phyloP scores from a whole-genome alignment of 2,888 invertebrate species.

The Sinohyriopsis cumingii region DNA sequence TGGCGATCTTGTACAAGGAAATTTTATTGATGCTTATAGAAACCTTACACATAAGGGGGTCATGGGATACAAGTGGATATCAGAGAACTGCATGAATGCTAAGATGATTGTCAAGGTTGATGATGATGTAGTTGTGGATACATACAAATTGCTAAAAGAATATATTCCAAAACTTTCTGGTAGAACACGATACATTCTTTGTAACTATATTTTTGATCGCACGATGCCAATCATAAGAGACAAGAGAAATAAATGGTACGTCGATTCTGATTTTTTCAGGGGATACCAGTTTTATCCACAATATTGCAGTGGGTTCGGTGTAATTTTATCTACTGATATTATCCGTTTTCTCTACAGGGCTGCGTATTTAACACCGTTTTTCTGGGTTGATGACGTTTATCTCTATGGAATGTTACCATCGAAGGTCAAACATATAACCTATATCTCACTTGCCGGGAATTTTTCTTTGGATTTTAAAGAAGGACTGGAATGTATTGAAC shows the following conservation, averaged over 20 bases:
- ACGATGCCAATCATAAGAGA: slow-evolving; percentile 33
- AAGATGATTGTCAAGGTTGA: slow-evolving; percentile 47
- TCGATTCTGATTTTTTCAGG: slow-evolving; percentile 21
- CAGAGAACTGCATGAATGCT: slow-evolving; percentile 43
- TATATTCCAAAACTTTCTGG: slow-evolving; percentile 18
- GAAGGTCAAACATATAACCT: slow-evolving; percentile 24
- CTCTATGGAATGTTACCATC: slow-evolving; percentile 30
- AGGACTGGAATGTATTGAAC: slow-evolving; percentile 24
- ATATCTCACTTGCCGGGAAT: slow-evolving; percentile 16
- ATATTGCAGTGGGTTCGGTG: slow-evolving; percentile 37
- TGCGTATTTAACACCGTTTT: slow-evolving; percentile 30
- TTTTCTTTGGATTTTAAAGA: slow-evolving; percentile 5
- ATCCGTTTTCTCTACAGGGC: slow-evolving; percentile 30
- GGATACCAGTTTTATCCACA: slow-evolving; percentile 28
- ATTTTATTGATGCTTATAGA: slow-evolving; percentile 49
- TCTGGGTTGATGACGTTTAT: slow-evolving; percentile 40
- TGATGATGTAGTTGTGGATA: slow-evolving; percentile 53
- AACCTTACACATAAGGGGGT: slow-evolving; percentile 54
- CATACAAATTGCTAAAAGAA: slow-evolving; percentile 21
- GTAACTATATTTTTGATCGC: slow-evolving; percentile 30
- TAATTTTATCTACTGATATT: slow-evolving; percentile 29
- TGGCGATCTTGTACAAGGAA: slow-evolving; percentile 51
- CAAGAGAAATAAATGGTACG: slow-evolving; percentile 30
- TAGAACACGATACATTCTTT: slow-evolving; percentile 27
- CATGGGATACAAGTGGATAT: slow-evolving; percentile 52